phyloP scores from a whole-genome alignment of 2,797 vertebrate species.

The Macropodus opercularis region DNA sequence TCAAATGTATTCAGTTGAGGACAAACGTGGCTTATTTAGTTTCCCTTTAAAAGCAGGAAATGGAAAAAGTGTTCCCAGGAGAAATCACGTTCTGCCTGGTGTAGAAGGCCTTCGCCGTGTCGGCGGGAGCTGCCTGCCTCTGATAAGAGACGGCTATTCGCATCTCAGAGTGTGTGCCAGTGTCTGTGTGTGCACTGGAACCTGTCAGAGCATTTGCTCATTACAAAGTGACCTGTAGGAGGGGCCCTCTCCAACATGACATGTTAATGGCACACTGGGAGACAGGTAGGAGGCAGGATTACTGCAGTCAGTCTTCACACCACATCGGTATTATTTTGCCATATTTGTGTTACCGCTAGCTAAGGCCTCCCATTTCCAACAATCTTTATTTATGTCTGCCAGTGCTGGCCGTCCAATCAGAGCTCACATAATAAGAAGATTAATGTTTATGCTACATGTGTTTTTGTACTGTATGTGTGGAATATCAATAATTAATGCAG shows the following conservation, averaged over 20 bases:
- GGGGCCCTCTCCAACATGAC: slow-evolving; percentile 83
- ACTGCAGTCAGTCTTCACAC: slow-evolving; percentile 38
- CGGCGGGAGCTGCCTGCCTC: slow-evolving; percentile 68
- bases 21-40: slow-evolving; percentile 96
- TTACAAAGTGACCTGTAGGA: slow-evolving; percentile 92
- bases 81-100: slow-evolving; percentile 93
- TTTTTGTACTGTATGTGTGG: not conserved
- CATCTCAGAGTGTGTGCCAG: slow-evolving; percentile 41
- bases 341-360: slow-evolving; percentile 50
- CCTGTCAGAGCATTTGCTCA: slow-evolving; percentile 89
- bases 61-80: slow-evolving; percentile 95
- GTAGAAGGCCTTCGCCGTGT: slow-evolving; percentile 84
- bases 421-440: slow-evolving; percentile 56
- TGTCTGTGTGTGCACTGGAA: slow-evolving; percentile 77
- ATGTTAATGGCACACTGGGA: slow-evolving; percentile 89
- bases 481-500: not conserved
- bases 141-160: slow-evolving; percentile 75
- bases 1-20: slow-evolving; percentile 97
- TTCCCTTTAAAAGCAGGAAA: slow-evolving; percentile 95
- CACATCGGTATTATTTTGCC: slow-evolving; percentile 54
- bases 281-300: slow-evolving; percentile 86
- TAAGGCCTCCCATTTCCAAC: slow-evolving; percentile 14
- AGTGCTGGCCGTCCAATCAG: slow-evolving; percentile 54
- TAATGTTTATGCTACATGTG: not conserved
- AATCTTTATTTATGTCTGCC: slow-evolving; percentile 79